A percentile compares a stretch with the other conserved stretches of the same genome.
Conservation (phyloP, 2,888 invertebrate species). For the Pandemis cinnamomeana region DNA sequence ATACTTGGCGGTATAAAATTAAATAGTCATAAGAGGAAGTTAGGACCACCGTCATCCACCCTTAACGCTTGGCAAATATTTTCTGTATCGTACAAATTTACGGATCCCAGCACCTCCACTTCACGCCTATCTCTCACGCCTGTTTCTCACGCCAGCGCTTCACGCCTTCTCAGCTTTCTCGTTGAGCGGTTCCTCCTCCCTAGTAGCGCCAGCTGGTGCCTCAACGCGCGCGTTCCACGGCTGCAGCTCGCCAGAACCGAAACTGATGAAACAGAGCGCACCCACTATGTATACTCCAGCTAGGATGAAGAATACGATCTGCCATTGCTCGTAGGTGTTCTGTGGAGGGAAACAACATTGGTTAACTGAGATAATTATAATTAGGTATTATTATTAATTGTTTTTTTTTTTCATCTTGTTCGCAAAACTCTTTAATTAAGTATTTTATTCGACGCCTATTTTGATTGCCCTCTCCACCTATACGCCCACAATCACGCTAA, state of each 20-base stretch:
- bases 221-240: slow-evolving; percentile 67
- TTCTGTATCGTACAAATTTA: neutral
- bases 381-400: no score
- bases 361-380: neutral
- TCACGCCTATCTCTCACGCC: slow-evolving; percentile 52
- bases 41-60: no score
- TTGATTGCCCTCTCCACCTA: no score
- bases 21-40: no score
- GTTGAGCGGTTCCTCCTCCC: slow-evolving; percentile 71
- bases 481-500: no score
- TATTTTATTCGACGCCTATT: no score
- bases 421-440: no score
- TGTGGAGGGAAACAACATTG: slow-evolving; percentile 50
- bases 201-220: slow-evolving; percentile 36
- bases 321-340: slow-evolving; percentile 92
- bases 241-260: slow-evolving; percentile 88
- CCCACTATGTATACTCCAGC: slow-evolving; percentile 89
- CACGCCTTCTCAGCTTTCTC: slow-evolving; percentile 63
- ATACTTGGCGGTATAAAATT: no score
- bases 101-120: slow-evolving; percentile 10
- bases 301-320: slow-evolving; percentile 92
- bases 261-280: slow-evolving; percentile 85
- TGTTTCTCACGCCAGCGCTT: slow-evolving; percentile 30
- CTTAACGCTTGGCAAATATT: no score
- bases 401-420: no score